Conservation (phyloP, 2,888 invertebrate species). For the Pocota personata region DNA sequence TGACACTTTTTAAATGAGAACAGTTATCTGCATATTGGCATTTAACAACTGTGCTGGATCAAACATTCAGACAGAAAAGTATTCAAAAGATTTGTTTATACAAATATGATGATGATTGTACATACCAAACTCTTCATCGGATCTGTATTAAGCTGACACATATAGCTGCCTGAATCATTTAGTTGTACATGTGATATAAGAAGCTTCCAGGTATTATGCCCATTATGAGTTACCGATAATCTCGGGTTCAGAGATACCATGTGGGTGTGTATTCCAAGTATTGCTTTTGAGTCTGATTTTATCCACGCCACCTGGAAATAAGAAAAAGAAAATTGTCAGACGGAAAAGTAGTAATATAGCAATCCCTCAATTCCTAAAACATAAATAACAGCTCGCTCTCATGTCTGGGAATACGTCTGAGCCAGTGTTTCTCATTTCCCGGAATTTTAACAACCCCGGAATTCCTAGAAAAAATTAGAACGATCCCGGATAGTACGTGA, state of each 20-base stretch:
- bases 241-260: slow-evolving; percentile 95
- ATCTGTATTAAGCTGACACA: slow-evolving; percentile 97
- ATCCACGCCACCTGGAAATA: slow-evolving; percentile 93
- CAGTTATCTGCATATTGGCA: too few relatives aligned
- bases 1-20: too few relatives aligned
- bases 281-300: slow-evolving; percentile 94
- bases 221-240: slow-evolving; percentile 94
- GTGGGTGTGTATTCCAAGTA: slow-evolving; percentile 93
- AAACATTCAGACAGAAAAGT: too few relatives aligned
- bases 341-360: neutral
- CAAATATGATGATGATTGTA: too few relatives aligned
- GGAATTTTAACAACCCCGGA: too few relatives aligned
- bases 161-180: slow-evolving; percentile 96
- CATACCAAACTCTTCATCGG: slow-evolving; percentile 94
- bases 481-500: too few relatives aligned
- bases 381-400: too few relatives aligned
- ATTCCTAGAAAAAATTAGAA: too few relatives aligned
- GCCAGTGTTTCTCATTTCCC: too few relatives aligned
- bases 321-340: neutral
- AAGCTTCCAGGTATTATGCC: slow-evolving; percentile 96
- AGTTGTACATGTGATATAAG: slow-evolving; percentile 95
- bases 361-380: too few relatives aligned
- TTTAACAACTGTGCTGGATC: too few relatives aligned
- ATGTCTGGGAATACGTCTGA: too few relatives aligned
- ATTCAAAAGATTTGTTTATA: neutral